These are phyloP conservation scores for Campoplex nolae DNA, from an alignment of 2,888 invertebrate genomes.

Conservation along the genomic window DNA sequence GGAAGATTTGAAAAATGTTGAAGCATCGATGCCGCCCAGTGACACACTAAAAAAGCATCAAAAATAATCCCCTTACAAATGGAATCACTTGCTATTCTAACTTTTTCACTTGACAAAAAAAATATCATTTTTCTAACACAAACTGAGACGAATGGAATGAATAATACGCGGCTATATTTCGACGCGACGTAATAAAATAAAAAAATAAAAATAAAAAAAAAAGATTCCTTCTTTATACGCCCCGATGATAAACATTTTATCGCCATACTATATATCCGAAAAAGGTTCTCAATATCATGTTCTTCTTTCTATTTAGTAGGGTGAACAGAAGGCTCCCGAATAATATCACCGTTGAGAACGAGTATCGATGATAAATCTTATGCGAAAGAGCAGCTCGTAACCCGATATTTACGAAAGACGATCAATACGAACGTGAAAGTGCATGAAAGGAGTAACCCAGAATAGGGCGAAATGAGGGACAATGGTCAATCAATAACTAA, in stretches of 20 bases:
- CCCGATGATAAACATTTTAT: neutral
- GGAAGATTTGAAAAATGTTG: neutral
- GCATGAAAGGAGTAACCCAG: neutral
- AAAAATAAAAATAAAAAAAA: neutral
- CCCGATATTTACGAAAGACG: neutral
- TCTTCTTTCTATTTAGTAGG: neutral
- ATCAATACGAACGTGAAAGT: slow-evolving; percentile 10
- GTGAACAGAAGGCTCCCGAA: neutral
- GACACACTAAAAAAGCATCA: neutral
- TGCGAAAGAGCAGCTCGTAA: neutral
- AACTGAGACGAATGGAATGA: neutral
- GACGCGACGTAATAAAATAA: neutral
- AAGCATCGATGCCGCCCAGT: neutral
- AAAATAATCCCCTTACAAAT: neutral
- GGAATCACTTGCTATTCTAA: neutral
- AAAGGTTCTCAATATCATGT: neutral
- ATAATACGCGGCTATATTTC: neutral
- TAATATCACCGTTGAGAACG: neutral
- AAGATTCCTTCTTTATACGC: neutral
- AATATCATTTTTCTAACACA: neutral
- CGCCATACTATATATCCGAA: neutral
- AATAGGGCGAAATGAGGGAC: neutral
- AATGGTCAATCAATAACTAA: neutral
- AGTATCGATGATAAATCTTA: neutral
- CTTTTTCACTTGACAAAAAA: neutral